phyloP scores from a whole-genome alignment of 2,113 vertebrate genomes.

The Phasianus colchicus region DNA sequence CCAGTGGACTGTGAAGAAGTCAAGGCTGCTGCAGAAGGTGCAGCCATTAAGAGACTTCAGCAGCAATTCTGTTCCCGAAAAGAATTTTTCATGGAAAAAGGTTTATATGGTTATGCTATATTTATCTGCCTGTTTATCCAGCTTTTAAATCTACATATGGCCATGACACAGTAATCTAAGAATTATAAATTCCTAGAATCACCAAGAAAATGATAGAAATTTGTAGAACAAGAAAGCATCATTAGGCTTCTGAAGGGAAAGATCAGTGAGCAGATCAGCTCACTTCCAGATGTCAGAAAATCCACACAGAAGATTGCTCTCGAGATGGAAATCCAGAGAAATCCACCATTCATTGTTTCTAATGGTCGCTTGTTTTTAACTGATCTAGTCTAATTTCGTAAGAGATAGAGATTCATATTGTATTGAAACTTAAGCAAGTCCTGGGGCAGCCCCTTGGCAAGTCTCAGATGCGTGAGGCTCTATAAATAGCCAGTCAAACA shows the following conservation, averaged over 20 bases:
- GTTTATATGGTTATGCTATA: background rate
- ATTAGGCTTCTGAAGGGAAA: background rate
- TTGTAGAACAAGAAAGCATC: background rate
- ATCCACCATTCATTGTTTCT: background rate
- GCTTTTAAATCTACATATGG: background rate
- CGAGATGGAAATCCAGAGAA: background rate
- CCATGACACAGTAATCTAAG: background rate
- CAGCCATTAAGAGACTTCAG: background rate
- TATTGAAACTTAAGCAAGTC: background rate
- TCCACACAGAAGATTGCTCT: background rate
- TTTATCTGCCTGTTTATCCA: background rate
- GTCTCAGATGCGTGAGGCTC: background rate
- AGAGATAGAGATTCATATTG: background rate
- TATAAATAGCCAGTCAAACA: conserved; percentile 52
- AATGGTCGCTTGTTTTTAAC: background rate
- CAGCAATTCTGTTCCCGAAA: background rate
- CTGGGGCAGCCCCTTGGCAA: background rate
- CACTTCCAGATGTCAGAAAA: background rate
- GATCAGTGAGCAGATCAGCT: background rate
- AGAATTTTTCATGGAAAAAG: background rate
- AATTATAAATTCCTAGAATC: background rate
- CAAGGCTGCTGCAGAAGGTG: background rate
- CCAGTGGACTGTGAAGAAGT: background rate
- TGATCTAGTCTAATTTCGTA: background rate
- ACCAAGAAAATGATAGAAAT: background rate